These are phyloP conservation scores for Dexiosoma caninum DNA, from an alignment of 2,888 invertebrate species.

Conservation along the genomic window DNA sequence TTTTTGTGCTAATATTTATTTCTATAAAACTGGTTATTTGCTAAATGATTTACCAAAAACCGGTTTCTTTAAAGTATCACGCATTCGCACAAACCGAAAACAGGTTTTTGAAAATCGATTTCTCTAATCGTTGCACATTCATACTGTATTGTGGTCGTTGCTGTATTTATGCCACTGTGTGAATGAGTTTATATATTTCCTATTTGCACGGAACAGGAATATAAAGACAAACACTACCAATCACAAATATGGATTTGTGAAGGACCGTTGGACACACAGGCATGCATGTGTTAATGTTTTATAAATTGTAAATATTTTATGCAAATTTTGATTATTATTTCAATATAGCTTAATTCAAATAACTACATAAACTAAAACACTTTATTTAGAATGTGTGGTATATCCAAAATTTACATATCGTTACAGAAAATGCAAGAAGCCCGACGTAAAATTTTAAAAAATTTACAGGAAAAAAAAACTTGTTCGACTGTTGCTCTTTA, in stretches of 20 bases:
- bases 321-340: conserved; percentile 30
- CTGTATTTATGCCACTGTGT: conserved; percentile 23
- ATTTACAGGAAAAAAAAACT: no score
- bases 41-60: no score
- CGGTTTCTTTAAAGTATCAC: no score
- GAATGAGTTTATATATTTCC: background rate
- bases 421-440: no score
- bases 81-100: no score
- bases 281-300: background rate
- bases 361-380: background rate
- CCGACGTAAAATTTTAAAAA: no score
- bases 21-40: no score
- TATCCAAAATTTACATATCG: background rate
- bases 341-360: background rate
- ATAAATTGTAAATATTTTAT: background rate
- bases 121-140: conserved; percentile 17
- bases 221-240: background rate
- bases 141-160: background rate
- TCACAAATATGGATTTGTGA: background rate
- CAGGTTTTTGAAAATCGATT: no score
- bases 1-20: no score
- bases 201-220: background rate
- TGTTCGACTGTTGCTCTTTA: no score
- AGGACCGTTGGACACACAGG: background rate
- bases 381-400: background rate